A percentile compares a stretch with the other conserved stretches of the same genome.
phyloP scores from a whole-genome alignment of 2,888 invertebrate species.

The Stenotaenia linearis region DNA sequence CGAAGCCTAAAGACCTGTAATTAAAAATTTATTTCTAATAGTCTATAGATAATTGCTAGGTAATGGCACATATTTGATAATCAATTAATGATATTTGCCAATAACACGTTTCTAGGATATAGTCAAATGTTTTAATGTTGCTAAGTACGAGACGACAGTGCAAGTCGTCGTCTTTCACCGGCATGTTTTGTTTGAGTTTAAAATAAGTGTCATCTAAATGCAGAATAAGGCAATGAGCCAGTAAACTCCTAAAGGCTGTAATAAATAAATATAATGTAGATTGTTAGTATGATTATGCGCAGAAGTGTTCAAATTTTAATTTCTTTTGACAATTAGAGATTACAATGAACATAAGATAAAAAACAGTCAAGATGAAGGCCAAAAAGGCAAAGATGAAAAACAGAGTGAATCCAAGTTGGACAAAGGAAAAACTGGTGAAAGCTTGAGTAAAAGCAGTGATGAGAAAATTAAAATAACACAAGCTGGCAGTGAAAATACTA shows the following conservation, averaged over 20 bases:
- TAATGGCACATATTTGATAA: background rate
- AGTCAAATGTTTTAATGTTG: background rate
- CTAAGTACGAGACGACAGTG: background rate
- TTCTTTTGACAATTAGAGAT: conserved; percentile 58
- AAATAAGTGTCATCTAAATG: background rate
- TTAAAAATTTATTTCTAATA: no score
- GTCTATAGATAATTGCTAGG: no score
- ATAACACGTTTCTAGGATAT: background rate
- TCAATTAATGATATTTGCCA: background rate
- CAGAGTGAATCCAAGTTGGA: background rate
- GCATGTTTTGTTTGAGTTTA: background rate
- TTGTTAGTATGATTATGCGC: no score
- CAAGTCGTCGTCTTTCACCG: background rate
- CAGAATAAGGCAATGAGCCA: background rate
- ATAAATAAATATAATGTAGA: background rate
- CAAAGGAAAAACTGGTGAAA: conserved; percentile 55
- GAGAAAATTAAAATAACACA: conserved; percentile 58
- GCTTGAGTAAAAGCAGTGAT: conserved; percentile 40
- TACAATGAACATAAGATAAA: conserved; percentile 68
- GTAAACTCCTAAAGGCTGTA: background rate
- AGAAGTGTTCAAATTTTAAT: no score
- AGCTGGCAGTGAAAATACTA: conserved; percentile 54
- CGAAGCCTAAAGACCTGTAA: no score
- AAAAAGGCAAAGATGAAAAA: conserved; percentile 24
- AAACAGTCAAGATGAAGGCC: background rate